Evolutionary conservation across 2,888 invertebrate species (phyloP), one percentile per base, ranked within the genome.

Genomic region (Emmelina monodactyla): DNA sequence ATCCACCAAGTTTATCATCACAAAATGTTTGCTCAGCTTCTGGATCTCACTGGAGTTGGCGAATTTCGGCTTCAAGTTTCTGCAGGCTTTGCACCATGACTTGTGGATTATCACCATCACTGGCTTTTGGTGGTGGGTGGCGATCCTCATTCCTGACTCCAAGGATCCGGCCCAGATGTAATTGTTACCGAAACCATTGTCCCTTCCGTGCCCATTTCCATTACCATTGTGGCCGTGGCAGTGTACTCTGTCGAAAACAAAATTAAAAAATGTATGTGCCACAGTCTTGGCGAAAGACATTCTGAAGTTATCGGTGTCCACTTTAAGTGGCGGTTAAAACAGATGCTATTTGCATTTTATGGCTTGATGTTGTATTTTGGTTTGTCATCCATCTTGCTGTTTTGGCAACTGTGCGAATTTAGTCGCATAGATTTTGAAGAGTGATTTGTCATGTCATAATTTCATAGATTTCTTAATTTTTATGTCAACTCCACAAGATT

Each of bases 91-190:
- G 56, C 88, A 88, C 83, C 85, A 85, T 0, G 83, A 72, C 53
- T 85, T 87, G 55, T 88, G 87, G 19, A 88, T 83, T 2, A 88
- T 68, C 1, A 88, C 57, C 83, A 88, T 85, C 28, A 86, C 52
- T 0, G 87, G 87, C 50, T 85, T 87, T 33, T 62, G 57, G 39
- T 75, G 76, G 41, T 65, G 53, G 2, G 55, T 53, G 3, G 76
- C 78, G 40, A 71, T 68, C 44, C 63, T 62, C 14, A 75, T 35
- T 10, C 75, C 81, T 0, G 73, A 72, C 39, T 76, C 69, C 25
- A 81, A 45, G 1, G 75, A 73, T n/a, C 65, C 65, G 6, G 72
- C 76, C 81, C 81, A 81, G 2, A 73, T 56, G 39, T 75, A 79
- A 28, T 53, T 54, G 43, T 59, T 66, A 0, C 81, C 81, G 41